These are phyloP conservation scores for Auanema sp. DNA, from an alignment of 2,888 invertebrate species.

Conservation along the genomic window DNA sequence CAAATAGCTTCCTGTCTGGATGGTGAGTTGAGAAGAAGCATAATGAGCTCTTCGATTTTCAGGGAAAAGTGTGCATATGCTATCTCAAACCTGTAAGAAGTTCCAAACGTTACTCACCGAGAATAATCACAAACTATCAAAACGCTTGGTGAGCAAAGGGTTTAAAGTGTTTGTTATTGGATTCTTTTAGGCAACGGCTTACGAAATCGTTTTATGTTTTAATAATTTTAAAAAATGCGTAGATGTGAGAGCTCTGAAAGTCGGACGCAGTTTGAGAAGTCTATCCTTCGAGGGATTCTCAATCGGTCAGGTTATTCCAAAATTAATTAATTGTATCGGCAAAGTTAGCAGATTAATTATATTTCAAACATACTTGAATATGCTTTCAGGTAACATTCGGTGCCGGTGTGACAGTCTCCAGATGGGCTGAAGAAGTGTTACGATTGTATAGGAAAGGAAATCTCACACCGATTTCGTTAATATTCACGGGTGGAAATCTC, in stretches of 20 bases:
- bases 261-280: constrained; percentile 4
- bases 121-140: too few relatives aligned
- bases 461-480: constrained; percentile 12
- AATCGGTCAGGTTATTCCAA: constrained; percentile 8
- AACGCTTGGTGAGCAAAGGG: too few relatives aligned
- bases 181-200: constrained; percentile 10
- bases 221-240: constrained; percentile 7
- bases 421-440: constrained; percentile 2
- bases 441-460: background rate
- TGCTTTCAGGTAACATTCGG: background rate
- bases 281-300: constrained; percentile 3
- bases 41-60: too few relatives aligned
- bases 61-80: too few relatives aligned
- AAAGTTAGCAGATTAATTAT: background rate
- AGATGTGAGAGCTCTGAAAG: constrained; percentile 15
- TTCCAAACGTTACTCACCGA: too few relatives aligned
- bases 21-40: too few relatives aligned
- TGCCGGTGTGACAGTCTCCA: constrained; percentile 13
- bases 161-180: too few relatives aligned
- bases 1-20: too few relatives aligned
- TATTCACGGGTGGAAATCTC: constrained; percentile 11
- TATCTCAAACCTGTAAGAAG: too few relatives aligned
- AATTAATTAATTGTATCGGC: constrained; percentile 9
- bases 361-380: background rate
- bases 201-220: constrained; percentile 11